Base-by-base conservation (phyloP, 2,797 vertebrate genomes). In the Gymnoscopelus braueri region DNA sequence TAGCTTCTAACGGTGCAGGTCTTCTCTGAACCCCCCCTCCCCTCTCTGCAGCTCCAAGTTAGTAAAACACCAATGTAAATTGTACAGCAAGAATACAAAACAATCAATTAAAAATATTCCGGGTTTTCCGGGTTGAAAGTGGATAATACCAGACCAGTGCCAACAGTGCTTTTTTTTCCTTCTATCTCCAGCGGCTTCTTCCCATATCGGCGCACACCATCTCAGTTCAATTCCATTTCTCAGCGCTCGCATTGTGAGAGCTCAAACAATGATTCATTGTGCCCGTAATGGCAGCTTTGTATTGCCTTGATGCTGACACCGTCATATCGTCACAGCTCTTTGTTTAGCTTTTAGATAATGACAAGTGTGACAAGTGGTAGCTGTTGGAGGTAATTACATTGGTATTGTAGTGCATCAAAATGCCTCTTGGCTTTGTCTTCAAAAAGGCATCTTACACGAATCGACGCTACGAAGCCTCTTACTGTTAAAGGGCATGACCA, bases 1-100 rank as follows among this genome's bases (percentile, higher is more conserved):
- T 51, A 83, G 73, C 69, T 62, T 80, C 77, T 29, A 35, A 53
- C 76, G 57, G 64, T 70, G 60, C 60, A n/a, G 3, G 4, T 80
- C 75, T 83, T 53, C 50, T 19, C 62, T 10, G 29, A 44, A 60
- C 57, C 35, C 56, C 24, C 29, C 23, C 8, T 1, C n/a, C 49
- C 60, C 11, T 23, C 55, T 4, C 3, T 19, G 19, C 19, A 19
- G 19, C 19, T 19, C 19, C 19, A 19, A 19, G 19, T 19, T 19
- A 19, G 19, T 19, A 19, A 1, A 19, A 19, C 19, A 19, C 19
- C 19, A 19, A 19, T 19, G 19, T 19, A 19, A 19, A 19, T 19
- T 19, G 19, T 19, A 19, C 19, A 19, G 19, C 19, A 19, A 19
- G 19, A 19, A 19, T 19, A 19, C 19, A 19, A 19, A 19, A 19